These are phyloP conservation scores for Passer montanus DNA, from an alignment of 2,113 vertebrate species.

Conservation along the genomic window DNA sequence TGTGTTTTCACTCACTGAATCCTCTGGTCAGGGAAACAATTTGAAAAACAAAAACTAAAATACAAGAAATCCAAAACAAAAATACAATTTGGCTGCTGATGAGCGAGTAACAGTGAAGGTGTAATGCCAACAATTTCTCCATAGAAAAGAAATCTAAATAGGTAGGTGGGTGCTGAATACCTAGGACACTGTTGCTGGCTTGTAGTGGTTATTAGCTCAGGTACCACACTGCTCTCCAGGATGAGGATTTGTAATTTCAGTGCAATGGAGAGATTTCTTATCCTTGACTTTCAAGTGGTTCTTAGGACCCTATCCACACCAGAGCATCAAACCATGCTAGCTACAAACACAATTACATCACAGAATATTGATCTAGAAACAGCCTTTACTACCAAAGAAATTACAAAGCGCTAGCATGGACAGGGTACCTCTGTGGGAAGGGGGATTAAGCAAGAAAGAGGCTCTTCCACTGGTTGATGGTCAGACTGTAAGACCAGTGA, in stretches of 20 bases:
- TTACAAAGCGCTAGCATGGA: conserved; percentile 62
- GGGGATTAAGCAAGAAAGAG: conserved; percentile 29
- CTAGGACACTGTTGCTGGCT: conserved; percentile 59
- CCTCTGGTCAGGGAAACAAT: background rate
- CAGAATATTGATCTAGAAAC: conserved; percentile 61
- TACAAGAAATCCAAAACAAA: background rate
- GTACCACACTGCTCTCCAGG: conserved; percentile 64
- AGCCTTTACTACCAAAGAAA: conserved; percentile 58
- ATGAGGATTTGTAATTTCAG: conserved; percentile 59
- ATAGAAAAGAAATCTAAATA: background rate
- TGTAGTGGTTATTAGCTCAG: conserved; percentile 49
- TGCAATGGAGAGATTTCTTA: conserved; percentile 58
- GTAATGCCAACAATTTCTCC: conserved; percentile 25
- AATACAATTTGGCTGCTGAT: background rate
- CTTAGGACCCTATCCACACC: conserved; percentile 47
- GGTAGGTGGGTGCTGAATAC: background rate
- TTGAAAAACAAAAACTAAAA: background rate
- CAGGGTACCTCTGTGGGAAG: conserved; percentile 51
- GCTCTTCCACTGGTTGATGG: conserved; percentile 1
- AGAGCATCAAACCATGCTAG: conserved; percentile 64
- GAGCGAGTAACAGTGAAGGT: conserved; percentile 6
- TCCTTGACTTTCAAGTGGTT: conserved; percentile 20
- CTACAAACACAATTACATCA: conserved; percentile 61
- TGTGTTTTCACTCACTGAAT: background rate
- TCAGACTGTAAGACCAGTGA: conserved; percentile 27